Conservation (phyloP, 2,888 invertebrate species). For the Parasteatoda lunata region DNA sequence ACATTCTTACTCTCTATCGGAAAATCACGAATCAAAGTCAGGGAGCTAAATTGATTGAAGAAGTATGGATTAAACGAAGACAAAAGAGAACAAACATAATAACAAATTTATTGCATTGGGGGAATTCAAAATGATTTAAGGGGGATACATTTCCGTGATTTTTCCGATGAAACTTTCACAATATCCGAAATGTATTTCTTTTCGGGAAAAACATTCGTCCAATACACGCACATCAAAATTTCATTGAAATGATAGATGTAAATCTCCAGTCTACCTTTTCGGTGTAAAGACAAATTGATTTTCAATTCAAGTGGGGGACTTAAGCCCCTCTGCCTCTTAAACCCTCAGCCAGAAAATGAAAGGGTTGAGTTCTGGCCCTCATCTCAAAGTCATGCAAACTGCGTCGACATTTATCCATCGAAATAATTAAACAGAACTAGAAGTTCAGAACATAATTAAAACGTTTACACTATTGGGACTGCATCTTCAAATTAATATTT, state of each 20-base stretch:
- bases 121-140: neutral
- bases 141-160: no score
- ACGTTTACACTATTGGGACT: slow-evolving; percentile 49
- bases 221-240: no score
- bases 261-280: no score
- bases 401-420: slow-evolving; percentile 35
- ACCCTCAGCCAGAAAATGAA: neutral
- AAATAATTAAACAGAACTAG: slow-evolving; percentile 47
- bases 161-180: no score
- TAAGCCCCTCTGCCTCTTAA: neutral
- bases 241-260: no score
- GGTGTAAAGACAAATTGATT: neutral
- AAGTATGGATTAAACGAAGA: no score
- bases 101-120: neutral
- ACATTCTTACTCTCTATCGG: no score
- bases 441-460: slow-evolving; percentile 44
- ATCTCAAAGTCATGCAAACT: neutral
- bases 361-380: neutral
- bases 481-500: slow-evolving; percentile 43
- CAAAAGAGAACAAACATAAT: neutral
- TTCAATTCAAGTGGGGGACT: neutral
- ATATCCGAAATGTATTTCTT: no score
- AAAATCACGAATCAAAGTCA: no score
- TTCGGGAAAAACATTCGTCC: no score
- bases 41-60: no score